Conservation (phyloP, 2,113 vertebrate genomes). For the Gadus chalcogrammus region DNA sequence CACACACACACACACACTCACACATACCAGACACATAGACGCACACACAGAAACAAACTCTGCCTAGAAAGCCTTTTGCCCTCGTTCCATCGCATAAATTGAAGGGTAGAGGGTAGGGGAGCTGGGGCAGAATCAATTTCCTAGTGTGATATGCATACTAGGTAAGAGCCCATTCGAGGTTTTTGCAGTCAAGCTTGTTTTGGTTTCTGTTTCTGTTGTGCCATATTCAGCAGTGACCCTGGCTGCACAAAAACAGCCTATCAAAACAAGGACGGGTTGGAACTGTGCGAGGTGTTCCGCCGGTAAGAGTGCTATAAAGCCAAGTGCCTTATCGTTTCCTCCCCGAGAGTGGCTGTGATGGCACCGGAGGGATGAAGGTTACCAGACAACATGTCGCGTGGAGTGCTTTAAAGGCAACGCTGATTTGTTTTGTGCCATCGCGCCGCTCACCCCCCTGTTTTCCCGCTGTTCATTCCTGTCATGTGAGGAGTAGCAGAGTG, state of each 20-base stretch:
- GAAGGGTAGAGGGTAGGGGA: conserved; percentile 7
- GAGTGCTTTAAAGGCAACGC: conserved; percentile 52
- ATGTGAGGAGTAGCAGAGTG: conserved; percentile 3
- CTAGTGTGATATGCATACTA: conserved; percentile 68
- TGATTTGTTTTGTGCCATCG: conserved; percentile 38
- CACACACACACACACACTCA: too few relatives aligned
- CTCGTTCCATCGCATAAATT: conserved; percentile 33
- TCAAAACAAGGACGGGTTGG: conserved; percentile 63
- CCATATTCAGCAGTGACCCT: conserved; percentile 60
- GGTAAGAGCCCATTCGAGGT: conserved; percentile 65
- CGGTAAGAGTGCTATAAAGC: conserved; percentile 68
- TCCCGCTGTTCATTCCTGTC: not conserved
- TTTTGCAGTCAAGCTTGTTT: conserved; percentile 74
- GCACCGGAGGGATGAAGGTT: conserved; percentile 56
- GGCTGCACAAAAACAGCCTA: conserved; percentile 47
- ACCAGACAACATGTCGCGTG: conserved; percentile 44
- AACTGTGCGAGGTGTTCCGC: conserved; percentile 58
- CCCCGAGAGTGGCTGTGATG: conserved; percentile 57
- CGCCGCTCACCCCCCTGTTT: not conserved
- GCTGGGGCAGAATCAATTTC: conserved; percentile 55
- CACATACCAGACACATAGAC: too few relatives aligned
- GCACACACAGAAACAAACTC: not conserved
- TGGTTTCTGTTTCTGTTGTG: conserved; percentile 63
- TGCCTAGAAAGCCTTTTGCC: conserved; percentile 3
- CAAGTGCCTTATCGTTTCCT: conserved; percentile 70